Evolutionary conservation across 1,140 invertebrate genomes (phyloP), one percentile per base, ranked within the genome.

Genomic region (Drosophila funebris): DNA sequence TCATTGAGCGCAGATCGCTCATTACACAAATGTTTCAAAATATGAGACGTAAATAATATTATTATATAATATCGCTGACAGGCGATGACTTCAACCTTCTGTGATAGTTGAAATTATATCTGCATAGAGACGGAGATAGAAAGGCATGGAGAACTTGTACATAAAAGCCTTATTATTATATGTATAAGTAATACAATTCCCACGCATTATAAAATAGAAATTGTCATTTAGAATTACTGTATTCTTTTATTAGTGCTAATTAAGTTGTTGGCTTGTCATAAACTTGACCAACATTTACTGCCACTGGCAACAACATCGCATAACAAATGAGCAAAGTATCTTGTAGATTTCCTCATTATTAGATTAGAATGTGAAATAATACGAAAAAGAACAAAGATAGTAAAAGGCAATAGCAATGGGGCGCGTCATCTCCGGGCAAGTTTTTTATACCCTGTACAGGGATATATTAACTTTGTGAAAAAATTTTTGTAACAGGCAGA

Each of bases 271-370:
- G 4, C 27, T 31, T 27, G 1, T 31, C 52, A 54, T 54, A 37
- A 54, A 27, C 22, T 54, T 44, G 36, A 13, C 33, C 24, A 52
- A 39, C 44, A 62, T 27, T 46, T 13, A 27, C 6, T 13, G 39
- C 61, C 20, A 14, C n/a, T 54, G 37, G 29, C 27, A 58, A 79
- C 39, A 13, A 70, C 39, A 46, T 76, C 36, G 37, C 37, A 57
- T 29, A 66, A 13, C 53, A 61, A 6, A 58, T 18, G 22, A 66
- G 36, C 27, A 57, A 76, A 72, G 57, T 53, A 64, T 78, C 62
- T 77, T 57, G 58, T 78, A 71, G 67, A 72, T 58, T 60, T 52
- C 64, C 14, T 46, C 16, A 67, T 87, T 87, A 81, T 87, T 67
- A 71, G 66, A 78, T 87, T 87, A 81, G 66, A 75, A 82, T 41